These are phyloP conservation scores for Ophioninae sp. DNA, from an alignment of 2,888 invertebrate species.

Conservation along the genomic window DNA sequence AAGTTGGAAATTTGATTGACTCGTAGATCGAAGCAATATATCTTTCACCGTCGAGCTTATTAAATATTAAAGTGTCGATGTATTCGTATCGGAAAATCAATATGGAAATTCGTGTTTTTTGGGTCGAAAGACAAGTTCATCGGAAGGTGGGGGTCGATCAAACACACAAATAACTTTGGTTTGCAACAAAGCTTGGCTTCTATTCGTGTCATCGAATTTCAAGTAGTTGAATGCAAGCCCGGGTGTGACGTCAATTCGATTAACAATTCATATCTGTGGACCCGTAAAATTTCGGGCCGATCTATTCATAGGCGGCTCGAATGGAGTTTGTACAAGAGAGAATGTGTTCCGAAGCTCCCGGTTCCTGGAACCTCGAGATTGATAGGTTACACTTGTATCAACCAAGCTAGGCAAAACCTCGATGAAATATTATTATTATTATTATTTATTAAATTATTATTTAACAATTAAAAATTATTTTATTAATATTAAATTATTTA, in stretches of 20 bases:
- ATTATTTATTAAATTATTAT: no score
- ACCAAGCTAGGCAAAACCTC: neutral
- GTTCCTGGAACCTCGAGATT: neutral
- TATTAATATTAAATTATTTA: neutral
- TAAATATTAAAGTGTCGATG: neutral
- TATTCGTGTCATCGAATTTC: conserved; percentile 17
- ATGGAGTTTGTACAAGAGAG: neutral
- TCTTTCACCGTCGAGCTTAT: neutral
- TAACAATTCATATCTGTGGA: conserved; percentile 8
- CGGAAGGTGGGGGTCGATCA: neutral
- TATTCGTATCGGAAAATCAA: conserved; percentile 7
- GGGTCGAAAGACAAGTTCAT: conserved; percentile 15
- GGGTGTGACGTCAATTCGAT: neutral
- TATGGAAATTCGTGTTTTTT: conserved; percentile 17
- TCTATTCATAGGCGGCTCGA: conserved; percentile 6
- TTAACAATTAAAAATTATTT: no score
- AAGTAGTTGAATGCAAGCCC: neutral
- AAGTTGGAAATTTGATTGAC: neutral
- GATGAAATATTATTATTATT: no score
- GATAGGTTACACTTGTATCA: neutral
- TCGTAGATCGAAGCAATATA: neutral
- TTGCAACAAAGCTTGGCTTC: conserved; percentile 17
- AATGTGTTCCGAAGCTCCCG: conserved; percentile 3
- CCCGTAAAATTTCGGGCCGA: neutral
- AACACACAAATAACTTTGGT: conserved; percentile 36